A percentile compares a stretch with the other conserved stretches of the same genome.
Conservation (phyloP, 1,140 invertebrate species). For the Drosophila insularis region DNA sequence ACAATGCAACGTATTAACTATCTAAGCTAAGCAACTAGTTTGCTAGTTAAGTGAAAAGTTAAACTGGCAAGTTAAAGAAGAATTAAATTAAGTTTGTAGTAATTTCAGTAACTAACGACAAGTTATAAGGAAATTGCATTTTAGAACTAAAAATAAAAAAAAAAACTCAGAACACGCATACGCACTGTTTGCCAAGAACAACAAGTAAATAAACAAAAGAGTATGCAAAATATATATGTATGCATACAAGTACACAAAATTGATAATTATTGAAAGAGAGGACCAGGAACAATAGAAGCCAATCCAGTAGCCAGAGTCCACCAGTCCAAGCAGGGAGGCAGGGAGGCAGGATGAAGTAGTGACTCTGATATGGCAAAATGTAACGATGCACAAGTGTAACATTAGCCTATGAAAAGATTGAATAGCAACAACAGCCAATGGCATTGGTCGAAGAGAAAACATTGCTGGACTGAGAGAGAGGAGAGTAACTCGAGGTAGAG, state of each 20-base stretch:
- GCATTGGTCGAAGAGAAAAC: neutral
- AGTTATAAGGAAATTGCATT: neutral
- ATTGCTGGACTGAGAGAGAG: neutral
- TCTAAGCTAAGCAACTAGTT: neutral
- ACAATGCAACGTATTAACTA: neutral
- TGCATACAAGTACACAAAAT: slow-evolving; percentile 49
- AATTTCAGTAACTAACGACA: neutral
- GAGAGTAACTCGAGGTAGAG: slow-evolving; percentile 26
- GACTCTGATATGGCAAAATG: slow-evolving; percentile 33
- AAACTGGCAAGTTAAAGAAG: too few relatives aligned
- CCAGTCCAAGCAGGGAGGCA: neutral
- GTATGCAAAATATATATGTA: slow-evolving; percentile 35
- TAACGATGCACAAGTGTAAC: slow-evolving; percentile 79
- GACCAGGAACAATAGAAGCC: slow-evolving; percentile 15
- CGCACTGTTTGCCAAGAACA: slow-evolving; percentile 75
- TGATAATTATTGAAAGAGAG: slow-evolving; percentile 72
- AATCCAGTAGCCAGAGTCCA: slow-evolving; percentile 5
- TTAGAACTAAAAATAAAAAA: neutral
- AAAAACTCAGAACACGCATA: slow-evolving; percentile 57
- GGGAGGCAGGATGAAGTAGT: neutral
- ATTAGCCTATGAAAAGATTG: slow-evolving; percentile 78
- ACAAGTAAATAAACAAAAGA: slow-evolving; percentile 77
- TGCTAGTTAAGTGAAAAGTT: too few relatives aligned
- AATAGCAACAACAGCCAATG: slow-evolving; percentile 55
- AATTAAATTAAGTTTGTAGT: too few relatives aligned